Conservation (phyloP, 2,888 invertebrate genomes). For the Drosophila borborema region DNA sequence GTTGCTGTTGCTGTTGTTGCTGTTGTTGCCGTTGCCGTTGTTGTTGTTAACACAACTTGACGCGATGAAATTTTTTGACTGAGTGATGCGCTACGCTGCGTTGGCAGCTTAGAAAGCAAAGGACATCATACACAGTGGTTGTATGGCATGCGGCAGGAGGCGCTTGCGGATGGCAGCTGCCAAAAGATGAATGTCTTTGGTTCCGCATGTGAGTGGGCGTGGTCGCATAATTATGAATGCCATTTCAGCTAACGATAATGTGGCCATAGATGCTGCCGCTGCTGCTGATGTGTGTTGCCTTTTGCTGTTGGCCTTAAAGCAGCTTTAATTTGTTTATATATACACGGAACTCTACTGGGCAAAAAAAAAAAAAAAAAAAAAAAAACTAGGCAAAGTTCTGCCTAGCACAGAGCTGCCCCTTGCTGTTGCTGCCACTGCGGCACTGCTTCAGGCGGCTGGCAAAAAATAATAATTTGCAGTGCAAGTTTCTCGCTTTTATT, state of each 20-base stretch:
- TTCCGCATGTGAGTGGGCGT: conserved; percentile 43
- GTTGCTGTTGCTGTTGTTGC: conserved; percentile 34
- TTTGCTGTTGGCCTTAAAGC: conserved; percentile 43
- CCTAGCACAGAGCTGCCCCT: background rate
- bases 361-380: no score
- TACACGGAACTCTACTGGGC: background rate
- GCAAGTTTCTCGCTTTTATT: conserved; percentile 62
- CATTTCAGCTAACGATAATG: conserved; percentile 54
- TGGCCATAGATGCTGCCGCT: conserved; percentile 10
- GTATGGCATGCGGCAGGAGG: background rate
- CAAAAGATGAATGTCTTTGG: conserved; percentile 64
- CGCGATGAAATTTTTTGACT: conserved; percentile 77
- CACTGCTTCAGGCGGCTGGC: conserved; percentile 36
- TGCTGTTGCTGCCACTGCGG: conserved; percentile 1
- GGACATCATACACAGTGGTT: conserved; percentile 15
- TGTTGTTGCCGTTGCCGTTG: conserved; percentile 32
- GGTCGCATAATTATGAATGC: conserved; percentile 73
- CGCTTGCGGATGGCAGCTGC: conserved; percentile 33
- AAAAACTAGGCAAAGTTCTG: conserved; percentile 16
- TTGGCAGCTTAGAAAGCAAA: conserved; percentile 56
- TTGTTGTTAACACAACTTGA: conserved; percentile 70
- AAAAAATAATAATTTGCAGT: conserved; percentile 78
- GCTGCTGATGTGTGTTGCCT: conserved; percentile 17
- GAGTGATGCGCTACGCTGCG: conserved; percentile 64
- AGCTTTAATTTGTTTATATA: conserved; percentile 53